A percentile compares a stretch with the other conserved stretches of the same genome.
These are phyloP conservation scores for Phymorhynchus buccinoides DNA, from an alignment of 1,140 invertebrate genomes.

Conservation along the genomic window DNA sequence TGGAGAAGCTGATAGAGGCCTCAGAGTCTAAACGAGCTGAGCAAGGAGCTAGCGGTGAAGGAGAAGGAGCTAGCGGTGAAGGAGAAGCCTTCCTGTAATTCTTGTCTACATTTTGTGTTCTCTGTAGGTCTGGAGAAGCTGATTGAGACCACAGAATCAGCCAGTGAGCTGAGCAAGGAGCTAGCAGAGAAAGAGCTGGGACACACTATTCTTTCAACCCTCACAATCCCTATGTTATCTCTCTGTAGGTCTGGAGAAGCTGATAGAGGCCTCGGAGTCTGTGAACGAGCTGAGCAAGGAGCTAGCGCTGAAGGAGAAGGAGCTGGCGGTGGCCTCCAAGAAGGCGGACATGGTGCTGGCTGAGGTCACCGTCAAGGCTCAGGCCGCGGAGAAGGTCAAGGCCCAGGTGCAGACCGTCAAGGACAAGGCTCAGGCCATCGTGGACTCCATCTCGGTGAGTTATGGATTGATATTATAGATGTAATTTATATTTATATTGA, in stretches of 20 bases:
- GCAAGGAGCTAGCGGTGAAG: no score
- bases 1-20: slow-evolving; percentile 95
- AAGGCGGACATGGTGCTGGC: slow-evolving; percentile 85
- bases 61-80: no score
- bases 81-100: no score
- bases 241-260: slow-evolving; percentile 83
- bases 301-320: slow-evolving; percentile 93
- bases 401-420: slow-evolving; percentile 96
- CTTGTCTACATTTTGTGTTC: no score
- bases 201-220: no score
- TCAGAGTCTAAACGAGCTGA: slow-evolving; percentile 89
- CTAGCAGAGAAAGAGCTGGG: slow-evolving; percentile 95
- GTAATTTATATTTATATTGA: no score
- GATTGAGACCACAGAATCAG: no score
- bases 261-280: slow-evolving; percentile 94
- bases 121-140: no score
- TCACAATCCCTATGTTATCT: no score
- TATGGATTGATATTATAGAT: no score
- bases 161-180: slow-evolving; percentile 90
- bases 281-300: slow-evolving; percentile 94
- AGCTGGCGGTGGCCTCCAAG: slow-evolving; percentile 89
- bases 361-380: slow-evolving; percentile 89
- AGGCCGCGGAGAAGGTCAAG: slow-evolving; percentile 95
- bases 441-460: slow-evolving; percentile 85
- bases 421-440: slow-evolving; percentile 93